Conservation (phyloP, 2,888 invertebrate species). For the Cactoblastis cactorum region DNA sequence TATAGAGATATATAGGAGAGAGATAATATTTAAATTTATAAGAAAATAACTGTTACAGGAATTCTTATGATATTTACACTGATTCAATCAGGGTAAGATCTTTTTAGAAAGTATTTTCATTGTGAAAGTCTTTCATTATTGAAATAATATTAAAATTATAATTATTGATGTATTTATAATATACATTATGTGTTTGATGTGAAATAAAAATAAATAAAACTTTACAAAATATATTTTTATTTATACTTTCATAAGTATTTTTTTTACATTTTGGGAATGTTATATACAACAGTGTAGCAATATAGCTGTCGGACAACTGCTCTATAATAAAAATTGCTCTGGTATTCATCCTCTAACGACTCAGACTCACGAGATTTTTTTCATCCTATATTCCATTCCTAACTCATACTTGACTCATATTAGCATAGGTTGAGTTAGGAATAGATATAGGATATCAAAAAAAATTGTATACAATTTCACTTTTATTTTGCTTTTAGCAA, state of each 20-base stretch:
- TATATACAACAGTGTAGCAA: neutral
- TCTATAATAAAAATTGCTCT: no score
- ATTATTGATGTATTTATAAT: constrained; percentile 1
- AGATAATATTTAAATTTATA: neutral
- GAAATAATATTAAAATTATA: no score
- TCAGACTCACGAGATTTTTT: no score
- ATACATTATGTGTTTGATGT: constrained; percentile 8
- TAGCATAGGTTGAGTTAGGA: no score
- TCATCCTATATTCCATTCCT: no score
- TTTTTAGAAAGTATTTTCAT: neutral
- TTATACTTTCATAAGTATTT: constrained; percentile 21
- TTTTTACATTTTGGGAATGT: neutral
- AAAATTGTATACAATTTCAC: no score
- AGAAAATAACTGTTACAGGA: neutral
- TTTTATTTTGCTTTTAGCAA: no score
- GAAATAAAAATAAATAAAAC: constrained; percentile 5
- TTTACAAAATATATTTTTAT: constrained; percentile 20
- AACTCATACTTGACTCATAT: no score
- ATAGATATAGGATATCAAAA: no score
- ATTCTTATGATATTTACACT: neutral
- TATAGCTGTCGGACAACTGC: no score
- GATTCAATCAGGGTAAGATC: neutral
- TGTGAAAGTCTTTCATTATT: neutral
- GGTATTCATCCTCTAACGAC: no score
- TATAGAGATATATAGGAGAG: no score